These are phyloP conservation scores for Oplegnathus fasciatus DNA, from an alignment of 2,113 vertebrate genomes.

Conservation along the genomic window DNA sequence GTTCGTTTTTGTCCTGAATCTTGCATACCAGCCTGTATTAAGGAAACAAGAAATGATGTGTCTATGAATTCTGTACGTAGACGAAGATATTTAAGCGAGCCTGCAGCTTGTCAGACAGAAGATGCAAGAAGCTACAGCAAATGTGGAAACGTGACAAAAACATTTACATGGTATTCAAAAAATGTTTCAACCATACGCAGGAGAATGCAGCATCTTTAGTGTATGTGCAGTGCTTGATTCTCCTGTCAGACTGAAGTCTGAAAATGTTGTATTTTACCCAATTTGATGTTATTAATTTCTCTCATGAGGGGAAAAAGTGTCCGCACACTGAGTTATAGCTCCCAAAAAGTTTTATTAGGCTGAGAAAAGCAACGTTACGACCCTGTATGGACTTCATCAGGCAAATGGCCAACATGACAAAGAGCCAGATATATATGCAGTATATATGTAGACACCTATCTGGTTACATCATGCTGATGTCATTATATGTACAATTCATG, in stretches of 20 bases:
- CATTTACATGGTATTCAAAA: neutral
- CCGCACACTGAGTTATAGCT: neutral
- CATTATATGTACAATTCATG: neutral
- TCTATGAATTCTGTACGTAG: neutral
- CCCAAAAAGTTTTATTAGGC: neutral
- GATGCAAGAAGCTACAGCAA: neutral
- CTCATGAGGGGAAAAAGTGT: neutral
- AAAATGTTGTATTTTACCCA: too few species aligned
- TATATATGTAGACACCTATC: too few species aligned
- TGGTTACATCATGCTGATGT: neutral
- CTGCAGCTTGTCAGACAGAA: neutral
- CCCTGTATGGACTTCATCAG: too few species aligned
- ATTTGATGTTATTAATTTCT: neutral
- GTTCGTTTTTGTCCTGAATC: constrained; percentile 60
- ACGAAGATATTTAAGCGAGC: neutral
- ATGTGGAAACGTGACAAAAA: neutral
- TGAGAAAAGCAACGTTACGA: too few species aligned
- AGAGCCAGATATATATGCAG: too few species aligned
- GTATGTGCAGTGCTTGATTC: too few species aligned
- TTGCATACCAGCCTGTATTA: constrained; percentile 86
- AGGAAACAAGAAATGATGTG: constrained; percentile 3
- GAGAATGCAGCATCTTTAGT: neutral
- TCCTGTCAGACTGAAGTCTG: too few species aligned
- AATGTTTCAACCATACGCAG: neutral
- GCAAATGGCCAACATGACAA: too few species aligned